Conservation (phyloP, 1,140 invertebrate species). For the Macrostomum lignano region DNA sequence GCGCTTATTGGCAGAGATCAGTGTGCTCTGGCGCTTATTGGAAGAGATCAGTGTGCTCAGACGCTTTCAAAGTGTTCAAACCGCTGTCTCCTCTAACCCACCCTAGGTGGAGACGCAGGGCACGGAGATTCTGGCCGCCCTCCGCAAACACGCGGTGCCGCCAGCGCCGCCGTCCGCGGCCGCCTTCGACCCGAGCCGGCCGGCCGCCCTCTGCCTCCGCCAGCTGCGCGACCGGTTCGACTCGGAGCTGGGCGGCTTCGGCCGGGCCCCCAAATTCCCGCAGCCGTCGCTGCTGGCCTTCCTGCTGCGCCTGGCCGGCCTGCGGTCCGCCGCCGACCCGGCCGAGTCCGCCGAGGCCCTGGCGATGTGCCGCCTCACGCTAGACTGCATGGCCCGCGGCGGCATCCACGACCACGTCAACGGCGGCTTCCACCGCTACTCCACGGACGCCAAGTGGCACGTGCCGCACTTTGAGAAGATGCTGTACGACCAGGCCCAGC, state of each 20-base stretch:
- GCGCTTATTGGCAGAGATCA: too few relatives aligned
- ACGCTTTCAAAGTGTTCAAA: too few relatives aligned
- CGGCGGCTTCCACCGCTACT: conserved; percentile 63
- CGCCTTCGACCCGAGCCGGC: conserved; percentile 9
- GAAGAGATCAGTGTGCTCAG: too few relatives aligned
- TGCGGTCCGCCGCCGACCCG: background rate
- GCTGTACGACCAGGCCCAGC: conserved; percentile 76
- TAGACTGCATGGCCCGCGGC: conserved; percentile 56
- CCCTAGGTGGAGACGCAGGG: conserved; percentile 14
- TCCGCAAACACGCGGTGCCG: conserved; percentile 11
- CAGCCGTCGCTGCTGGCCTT: too few relatives aligned
- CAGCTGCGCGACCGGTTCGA: conserved; percentile 40
- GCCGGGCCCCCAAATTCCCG: conserved; percentile 60
- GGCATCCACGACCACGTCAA: conserved; percentile 77
- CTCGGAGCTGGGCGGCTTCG: conserved; percentile 44
- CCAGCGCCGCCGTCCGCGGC: conserved; percentile 12
- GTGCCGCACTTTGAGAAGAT: conserved; percentile 95
- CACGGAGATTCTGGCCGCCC: conserved; percentile 13
- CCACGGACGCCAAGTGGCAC: conserved; percentile 66
- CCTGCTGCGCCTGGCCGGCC: too few relatives aligned
- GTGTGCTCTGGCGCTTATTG: too few relatives aligned
- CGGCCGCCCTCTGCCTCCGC: conserved; percentile 29
- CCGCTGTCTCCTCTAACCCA: too few relatives aligned
- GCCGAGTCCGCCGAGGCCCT: conserved; percentile 29
- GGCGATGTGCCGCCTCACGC: conserved; percentile 48